Conservation (phyloP, 2,797 vertebrate genomes). For the Rallus crepitans region DNA sequence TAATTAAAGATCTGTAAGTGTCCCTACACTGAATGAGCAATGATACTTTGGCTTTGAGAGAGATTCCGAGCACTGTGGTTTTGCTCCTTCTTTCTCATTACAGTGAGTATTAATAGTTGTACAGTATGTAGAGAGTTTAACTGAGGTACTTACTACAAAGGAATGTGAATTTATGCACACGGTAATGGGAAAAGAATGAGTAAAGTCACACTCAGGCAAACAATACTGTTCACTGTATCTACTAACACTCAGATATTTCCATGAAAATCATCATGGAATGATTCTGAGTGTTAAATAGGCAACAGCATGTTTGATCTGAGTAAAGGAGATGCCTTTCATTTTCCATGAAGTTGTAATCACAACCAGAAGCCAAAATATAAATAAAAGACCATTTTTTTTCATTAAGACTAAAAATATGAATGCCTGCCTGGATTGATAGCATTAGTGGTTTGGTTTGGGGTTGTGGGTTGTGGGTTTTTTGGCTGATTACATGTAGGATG, state of each 20-base stretch:
- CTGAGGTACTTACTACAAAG: not conserved
- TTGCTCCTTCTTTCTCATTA: not conserved
- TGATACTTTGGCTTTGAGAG: not conserved
- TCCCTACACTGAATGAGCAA: not conserved
- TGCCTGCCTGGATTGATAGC: not conserved
- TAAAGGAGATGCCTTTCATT: not conserved
- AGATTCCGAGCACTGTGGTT: not conserved
- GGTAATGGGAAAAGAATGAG: not conserved
- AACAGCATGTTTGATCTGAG: not conserved
- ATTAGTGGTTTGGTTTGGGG: not conserved
- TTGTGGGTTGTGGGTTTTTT: not conserved
- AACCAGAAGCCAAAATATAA: not conserved
- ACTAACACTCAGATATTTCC: not conserved
- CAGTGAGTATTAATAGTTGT: not conserved
- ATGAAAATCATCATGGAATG: not conserved
- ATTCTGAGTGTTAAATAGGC: not conserved
- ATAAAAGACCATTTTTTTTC: not conserved
- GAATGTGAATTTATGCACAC: not conserved
- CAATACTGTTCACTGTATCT: not conserved
- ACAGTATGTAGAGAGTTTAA: not conserved
- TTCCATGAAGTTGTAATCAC: not conserved
- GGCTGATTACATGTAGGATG: not conserved
- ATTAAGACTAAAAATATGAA: not conserved
- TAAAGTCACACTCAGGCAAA: not conserved
- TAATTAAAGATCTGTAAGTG: not conserved